Conservation (phyloP, 2,113 vertebrate genomes). For the zebrafish (Danio rerio) region DNA sequence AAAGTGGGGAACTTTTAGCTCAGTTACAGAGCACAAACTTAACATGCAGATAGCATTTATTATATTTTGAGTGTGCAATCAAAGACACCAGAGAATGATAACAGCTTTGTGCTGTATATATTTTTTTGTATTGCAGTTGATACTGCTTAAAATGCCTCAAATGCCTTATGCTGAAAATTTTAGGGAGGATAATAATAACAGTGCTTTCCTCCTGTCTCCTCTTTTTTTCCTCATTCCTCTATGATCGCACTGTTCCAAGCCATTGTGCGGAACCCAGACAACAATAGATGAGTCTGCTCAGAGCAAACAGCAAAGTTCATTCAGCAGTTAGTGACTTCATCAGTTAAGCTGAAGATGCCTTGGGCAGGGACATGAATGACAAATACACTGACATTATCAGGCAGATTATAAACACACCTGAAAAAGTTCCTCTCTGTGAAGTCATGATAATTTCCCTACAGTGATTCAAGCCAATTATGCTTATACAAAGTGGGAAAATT, state of each 20-base stretch:
- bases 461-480: not conserved
- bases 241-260: not conserved
- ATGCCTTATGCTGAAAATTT: not conserved
- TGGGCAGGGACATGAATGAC: not conserved
- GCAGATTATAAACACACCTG: not conserved
- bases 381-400: not conserved
- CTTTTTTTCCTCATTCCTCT: conserved; percentile 7
- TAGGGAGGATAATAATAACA: not conserved
- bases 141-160: not conserved
- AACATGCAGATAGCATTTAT: too few relatives aligned
- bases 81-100: too few relatives aligned
- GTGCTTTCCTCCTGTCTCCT: not conserved
- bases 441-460: not conserved
- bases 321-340: not conserved
- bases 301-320: not conserved
- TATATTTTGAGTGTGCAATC: too few relatives aligned
- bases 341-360: not conserved
- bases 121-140: not conserved
- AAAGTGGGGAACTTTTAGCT: too few relatives aligned
- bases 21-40: too few relatives aligned
- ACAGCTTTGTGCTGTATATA: not conserved
- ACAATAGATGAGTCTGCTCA: not conserved
- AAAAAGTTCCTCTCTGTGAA: conserved; percentile 9
- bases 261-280: not conserved
- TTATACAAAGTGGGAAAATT: not conserved